Conservation (phyloP, 2,797 vertebrate genomes). For the Cryptoprocta ferox region DNA sequence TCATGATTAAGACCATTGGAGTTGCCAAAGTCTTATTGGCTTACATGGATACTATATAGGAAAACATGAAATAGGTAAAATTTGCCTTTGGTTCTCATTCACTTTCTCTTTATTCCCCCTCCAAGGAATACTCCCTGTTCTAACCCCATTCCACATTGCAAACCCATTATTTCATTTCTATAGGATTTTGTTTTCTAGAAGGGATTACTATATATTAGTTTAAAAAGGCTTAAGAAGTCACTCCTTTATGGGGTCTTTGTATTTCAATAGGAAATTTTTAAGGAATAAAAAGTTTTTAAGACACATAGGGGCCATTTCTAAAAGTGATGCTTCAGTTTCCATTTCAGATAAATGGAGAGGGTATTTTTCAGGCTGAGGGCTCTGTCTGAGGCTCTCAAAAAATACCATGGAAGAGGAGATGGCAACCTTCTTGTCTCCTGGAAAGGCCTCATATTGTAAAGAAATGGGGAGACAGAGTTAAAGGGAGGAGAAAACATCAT, state of each 20-base stretch:
- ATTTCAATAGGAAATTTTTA: slow-evolving; percentile 4
- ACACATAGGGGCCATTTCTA: background rate
- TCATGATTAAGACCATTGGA: background rate
- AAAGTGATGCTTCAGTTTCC: background rate
- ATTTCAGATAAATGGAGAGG: background rate
- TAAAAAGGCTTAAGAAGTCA: background rate
- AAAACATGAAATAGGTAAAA: background rate
- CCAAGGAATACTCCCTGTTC: background rate
- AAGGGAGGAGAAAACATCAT: background rate
- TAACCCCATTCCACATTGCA: background rate
- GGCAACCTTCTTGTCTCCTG: background rate
- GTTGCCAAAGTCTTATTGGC: background rate
- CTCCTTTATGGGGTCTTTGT: background rate
- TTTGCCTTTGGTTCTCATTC: background rate
- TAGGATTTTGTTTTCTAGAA: background rate
- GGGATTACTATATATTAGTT: background rate
- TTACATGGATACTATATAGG: background rate
- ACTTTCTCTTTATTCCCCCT: background rate
- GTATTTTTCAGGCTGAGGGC: background rate
- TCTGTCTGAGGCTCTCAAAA: background rate
- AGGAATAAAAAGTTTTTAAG: slow-evolving; percentile 21
- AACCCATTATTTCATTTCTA: slow-evolving; percentile 3
- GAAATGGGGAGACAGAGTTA: background rate
- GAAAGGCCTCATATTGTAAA: background rate
- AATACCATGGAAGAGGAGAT: background rate